Percentiles rank a stretch among this genome's conserved stretches.
Conservation (phyloP, 2,113 vertebrate species). For the Chamaetylas fuelleborni region DNA sequence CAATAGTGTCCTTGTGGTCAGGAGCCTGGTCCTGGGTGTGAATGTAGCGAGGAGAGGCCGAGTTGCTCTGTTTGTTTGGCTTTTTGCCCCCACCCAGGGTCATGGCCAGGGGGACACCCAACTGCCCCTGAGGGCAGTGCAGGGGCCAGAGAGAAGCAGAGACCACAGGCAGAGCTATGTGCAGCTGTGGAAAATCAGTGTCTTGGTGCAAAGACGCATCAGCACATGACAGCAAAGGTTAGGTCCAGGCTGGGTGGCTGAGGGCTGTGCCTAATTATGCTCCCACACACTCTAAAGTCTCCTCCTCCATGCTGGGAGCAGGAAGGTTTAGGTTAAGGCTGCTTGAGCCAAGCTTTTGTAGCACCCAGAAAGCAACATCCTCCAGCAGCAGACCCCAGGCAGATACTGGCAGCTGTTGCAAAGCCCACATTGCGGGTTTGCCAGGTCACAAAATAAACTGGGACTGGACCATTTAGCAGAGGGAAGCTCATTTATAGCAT, state of each 20-base stretch:
- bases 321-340: background rate
- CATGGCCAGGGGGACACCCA: fast-evolving
- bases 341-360: background rate
- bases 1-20: background rate
- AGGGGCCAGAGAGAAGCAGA: background rate
- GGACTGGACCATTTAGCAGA: background rate
- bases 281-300: background rate
- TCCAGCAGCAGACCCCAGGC: background rate
- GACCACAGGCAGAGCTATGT: background rate
- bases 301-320: fast-evolving
- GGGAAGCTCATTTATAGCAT: background rate
- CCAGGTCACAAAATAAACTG: background rate
- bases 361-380: background rate
- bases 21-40: background rate
- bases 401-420: background rate
- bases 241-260: background rate
- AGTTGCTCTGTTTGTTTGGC: background rate
- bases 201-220: background rate
- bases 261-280: background rate
- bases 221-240: background rate
- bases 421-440: background rate
- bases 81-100: background rate
- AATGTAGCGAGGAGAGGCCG: fast-evolving
- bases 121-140: background rate
- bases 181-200: fast-evolving